Evolutionary conservation across 2,113 vertebrate species (phyloP).

Genomic region (Paraplagusia blochii): DNA sequence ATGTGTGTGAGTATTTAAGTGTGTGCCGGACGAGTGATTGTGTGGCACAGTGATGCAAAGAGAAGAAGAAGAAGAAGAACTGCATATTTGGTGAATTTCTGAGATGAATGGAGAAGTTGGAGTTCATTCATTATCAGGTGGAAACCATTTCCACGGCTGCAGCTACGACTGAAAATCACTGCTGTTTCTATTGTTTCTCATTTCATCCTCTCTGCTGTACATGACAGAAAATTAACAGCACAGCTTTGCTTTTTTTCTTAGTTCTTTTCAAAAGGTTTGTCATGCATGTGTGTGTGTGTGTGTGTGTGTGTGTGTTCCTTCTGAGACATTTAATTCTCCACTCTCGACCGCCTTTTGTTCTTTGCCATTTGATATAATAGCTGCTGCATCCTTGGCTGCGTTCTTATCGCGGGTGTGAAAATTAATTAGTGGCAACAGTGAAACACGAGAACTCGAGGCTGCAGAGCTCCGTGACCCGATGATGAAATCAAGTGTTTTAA

Average conservation of each 20-base stretch:
- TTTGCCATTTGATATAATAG: constrained; percentile 23
- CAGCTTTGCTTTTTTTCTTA: constrained; percentile 36
- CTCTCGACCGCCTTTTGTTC: constrained; percentile 28
- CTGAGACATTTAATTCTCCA: constrained; percentile 16
- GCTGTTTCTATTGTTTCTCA: background rate
- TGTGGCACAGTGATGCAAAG: background rate
- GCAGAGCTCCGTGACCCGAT: constrained; percentile 4
- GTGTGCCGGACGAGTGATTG: constrained; percentile 12
- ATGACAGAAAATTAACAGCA: constrained; percentile 36
- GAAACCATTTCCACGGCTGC: background rate
- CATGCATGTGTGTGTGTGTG: constrained; percentile 32
- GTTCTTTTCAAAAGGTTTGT: constrained; percentile 38
- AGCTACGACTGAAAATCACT: constrained; percentile 7
- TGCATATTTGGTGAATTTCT: constrained; percentile 1
- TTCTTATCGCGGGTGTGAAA: constrained; percentile 6
- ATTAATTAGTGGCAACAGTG: constrained; percentile 13
- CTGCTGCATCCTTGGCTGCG: constrained; percentile 4
- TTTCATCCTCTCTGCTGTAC: constrained; percentile 4
- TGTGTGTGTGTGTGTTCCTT: constrained; percentile 6
- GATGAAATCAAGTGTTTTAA: constrained; percentile 34
- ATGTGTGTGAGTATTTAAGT: constrained; percentile 4
- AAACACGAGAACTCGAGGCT: constrained; percentile 15
- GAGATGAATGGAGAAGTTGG: background rate
- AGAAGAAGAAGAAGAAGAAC: constrained; percentile 11
- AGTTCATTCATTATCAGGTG: background rate